Base-by-base conservation (phyloP, 1,140 invertebrate genomes). In the Holotrichia oblita region DNA sequence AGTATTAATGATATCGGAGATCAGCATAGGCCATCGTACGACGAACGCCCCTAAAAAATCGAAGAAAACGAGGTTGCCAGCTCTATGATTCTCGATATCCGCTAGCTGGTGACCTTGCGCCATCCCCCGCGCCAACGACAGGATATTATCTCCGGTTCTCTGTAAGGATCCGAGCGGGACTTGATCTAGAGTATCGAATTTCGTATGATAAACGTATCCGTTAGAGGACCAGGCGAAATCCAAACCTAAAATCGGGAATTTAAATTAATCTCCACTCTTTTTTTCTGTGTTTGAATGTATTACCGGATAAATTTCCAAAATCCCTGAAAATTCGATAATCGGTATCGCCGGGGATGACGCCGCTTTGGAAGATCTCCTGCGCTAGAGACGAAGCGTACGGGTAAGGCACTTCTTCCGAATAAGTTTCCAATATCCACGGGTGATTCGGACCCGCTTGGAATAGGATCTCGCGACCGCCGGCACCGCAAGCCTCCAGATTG, bases 201-300 rank as follows among this genome's bases (percentile, higher is more conserved):
- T 92, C 3, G 96, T 97, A 83, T 98, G 96, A 84, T 98, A 97
- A 0, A 97, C 94, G 86, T 96, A 97, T 40, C 97, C 97, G 90
- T 98, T 98, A 55, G 93, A 91, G 78, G 94, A 94, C 91, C 97
- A 98, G n/a, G 97, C 97, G 89, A 98, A 95, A 89, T 98, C 97
- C 73, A 99, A 87, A 76, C 96, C 95, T 94, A 83, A 77, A 87
- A 87, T 79, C 42, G 40, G 3, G 1, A 3, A 42, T 2, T 40
- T 20, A 42, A 41, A 0, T 55, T 6, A 17, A n/a, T 55, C 12
- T n/a, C 14, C 4, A 72, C 22, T 12, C 9, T n/a, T n/a, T n/a
- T n/a, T n/a, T n/a, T n/a, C n/a, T n/a, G 14, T 72, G 9, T 10
- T n/a, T 3, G 4, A 34, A 34, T 34, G 4, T 34, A 2, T 73